These are phyloP conservation scores for Dolichoris vasculosae DNA, from an alignment of 1,140 invertebrate genomes.

Conservation along the genomic window DNA sequence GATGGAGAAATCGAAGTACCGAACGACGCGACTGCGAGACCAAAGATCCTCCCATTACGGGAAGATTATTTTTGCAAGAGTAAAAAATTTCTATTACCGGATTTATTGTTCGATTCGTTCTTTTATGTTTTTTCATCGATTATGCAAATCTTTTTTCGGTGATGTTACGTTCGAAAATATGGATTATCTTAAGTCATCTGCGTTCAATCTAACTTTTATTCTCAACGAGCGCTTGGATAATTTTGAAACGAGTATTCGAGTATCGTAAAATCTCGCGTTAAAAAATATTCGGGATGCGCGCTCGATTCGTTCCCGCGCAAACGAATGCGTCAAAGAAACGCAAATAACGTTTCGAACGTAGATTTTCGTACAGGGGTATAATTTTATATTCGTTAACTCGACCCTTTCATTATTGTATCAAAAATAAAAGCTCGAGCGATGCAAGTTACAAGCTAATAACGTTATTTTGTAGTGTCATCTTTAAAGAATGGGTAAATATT, in stretches of 20 bases:
- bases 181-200: no score
- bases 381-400: not conserved
- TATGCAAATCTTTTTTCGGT: not conserved
- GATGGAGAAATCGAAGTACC: no score
- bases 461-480: not conserved
- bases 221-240: no score
- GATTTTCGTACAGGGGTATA: not conserved
- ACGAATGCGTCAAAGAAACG: not conserved
- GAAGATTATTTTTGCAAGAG: not conserved
- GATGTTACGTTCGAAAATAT: no score
- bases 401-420: not conserved
- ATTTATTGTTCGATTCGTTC: not conserved
- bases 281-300: not conserved
- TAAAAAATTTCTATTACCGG: not conserved
- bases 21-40: no score
- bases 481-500: not conserved
- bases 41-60: not conserved
- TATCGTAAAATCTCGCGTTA: no score
- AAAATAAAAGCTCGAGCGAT: not conserved
- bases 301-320: no score
- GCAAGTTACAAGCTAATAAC: not conserved
- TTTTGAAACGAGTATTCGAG: no score
- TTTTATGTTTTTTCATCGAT: not conserved
- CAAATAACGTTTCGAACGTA: not conserved
- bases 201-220: no score